Base-by-base conservation (phyloP, 1,140 invertebrate genomes). In the Neocloeon triangulifer region DNA sequence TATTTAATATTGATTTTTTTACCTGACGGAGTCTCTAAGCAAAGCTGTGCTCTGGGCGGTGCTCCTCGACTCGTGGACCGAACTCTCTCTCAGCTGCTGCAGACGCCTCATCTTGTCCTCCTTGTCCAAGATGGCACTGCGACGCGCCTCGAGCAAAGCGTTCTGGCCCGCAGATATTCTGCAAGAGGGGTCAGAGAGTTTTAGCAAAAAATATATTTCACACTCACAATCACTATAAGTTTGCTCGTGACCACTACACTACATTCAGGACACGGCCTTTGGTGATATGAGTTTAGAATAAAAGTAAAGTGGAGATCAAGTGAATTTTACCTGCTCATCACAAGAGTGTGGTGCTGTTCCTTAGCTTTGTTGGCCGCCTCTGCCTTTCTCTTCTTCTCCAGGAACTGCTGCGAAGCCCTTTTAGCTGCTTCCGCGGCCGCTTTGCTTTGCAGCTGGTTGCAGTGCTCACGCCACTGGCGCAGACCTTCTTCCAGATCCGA, bases 391-490 rank as follows among this genome's bases (percentile, higher is more conserved):
- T 40, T 28, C 33, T 43, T 45, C 17, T 35, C 39, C 9, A 43
- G 42, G 8, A 37, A 30, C 14, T 42, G 36, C 5, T 36, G 12
- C 1, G 32, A 36, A 13, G 43, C 43, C 17, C 38, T 42, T 4
- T 39, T 36, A 25, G 41, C 36, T 9, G 48, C 46, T 27, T 43
- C 25, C 16, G 38, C 36, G n/a, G 40, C 30, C n/a, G 43, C 41
- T 19, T 43, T 30, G 38, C 45, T 46, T 29, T 50, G 48, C 20
- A 46, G 32, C n/a, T 43, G 19, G 34, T 46, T 25, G 12, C 48
- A 41, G 22, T 43, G 41, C 26, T 48, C 48, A 35, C 47, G 45
- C 48, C 48, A 50, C 37, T 37, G 40, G 23, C 48, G 41, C 25
- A 47, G 38, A 10, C 45, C 45, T 20, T 38, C 22, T 8, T 46